phyloP scores from a whole-genome alignment of 2,888 invertebrate genomes.

The Erebia ligea region DNA sequence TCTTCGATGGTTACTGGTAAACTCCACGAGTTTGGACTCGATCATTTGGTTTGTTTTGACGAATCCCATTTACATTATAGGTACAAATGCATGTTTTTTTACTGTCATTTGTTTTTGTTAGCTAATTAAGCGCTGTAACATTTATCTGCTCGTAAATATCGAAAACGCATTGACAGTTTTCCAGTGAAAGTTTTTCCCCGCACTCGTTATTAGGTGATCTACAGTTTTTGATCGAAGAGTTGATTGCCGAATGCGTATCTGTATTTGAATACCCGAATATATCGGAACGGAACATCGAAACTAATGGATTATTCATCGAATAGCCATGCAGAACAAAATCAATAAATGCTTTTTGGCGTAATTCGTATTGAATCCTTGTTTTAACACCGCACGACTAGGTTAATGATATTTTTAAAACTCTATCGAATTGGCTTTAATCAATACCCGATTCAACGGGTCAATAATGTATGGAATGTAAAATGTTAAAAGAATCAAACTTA shows the following conservation, averaged over 20 bases:
- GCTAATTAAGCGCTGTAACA: no score
- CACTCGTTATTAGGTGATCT: slow-evolving; percentile 28
- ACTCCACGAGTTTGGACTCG: no score
- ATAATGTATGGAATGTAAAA: no score
- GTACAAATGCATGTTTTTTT: no score
- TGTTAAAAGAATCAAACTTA: no score
- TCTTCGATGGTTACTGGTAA: no score
- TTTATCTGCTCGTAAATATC: no score
- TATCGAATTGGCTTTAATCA: not conserved
- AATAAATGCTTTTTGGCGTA: slow-evolving; percentile 47
- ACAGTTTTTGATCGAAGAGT: slow-evolving; percentile 27
- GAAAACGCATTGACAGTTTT: not conserved
- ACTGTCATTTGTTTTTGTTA: no score
- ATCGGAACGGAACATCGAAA: slow-evolving; percentile 24
- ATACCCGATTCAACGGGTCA: no score
- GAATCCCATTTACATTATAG: no score
- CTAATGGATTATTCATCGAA: slow-evolving; percentile 48
- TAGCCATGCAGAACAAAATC: slow-evolving; percentile 43
- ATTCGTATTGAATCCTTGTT: slow-evolving; percentile 35
- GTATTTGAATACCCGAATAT: slow-evolving; percentile 37
- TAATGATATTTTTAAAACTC: not conserved
- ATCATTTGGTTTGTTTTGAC: no score
- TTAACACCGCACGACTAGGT: slow-evolving; percentile 1
- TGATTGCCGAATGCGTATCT: slow-evolving; percentile 33
- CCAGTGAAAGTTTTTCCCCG: not conserved